These are phyloP conservation scores for Zaprionus camerounensis DNA, from an alignment of 1,140 invertebrate genomes.

Conservation along the genomic window DNA sequence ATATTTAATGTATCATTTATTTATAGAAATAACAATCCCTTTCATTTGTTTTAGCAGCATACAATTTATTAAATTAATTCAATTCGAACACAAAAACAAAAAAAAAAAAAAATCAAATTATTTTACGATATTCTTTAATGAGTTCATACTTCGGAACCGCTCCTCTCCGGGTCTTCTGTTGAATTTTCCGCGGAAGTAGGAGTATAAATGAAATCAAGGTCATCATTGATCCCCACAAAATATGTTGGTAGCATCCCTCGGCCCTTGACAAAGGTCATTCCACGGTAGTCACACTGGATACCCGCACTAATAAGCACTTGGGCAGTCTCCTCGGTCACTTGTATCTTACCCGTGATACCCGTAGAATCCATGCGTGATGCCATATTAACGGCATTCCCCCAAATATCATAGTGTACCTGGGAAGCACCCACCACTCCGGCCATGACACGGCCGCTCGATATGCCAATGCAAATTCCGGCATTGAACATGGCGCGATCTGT, in stretches of 20 bases:
- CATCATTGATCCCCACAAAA: slow-evolving; percentile 24
- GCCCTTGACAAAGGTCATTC: slow-evolving; percentile 43
- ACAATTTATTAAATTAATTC: background rate
- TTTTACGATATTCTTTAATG: background rate
- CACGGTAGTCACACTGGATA: slow-evolving; percentile 32
- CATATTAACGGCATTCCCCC: slow-evolving; percentile 97
- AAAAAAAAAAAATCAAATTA: background rate
- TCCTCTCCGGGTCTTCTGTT: background rate
- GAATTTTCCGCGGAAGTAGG: no score
- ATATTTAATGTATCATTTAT: background rate
- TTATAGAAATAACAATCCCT: background rate
- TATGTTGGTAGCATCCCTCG: slow-evolving; percentile 36
- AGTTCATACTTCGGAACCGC: background rate
- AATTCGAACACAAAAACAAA: background rate
- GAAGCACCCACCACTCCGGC: slow-evolving; percentile 95
- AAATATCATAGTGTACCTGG: slow-evolving; percentile 94
- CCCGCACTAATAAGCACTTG: slow-evolving; percentile 85
- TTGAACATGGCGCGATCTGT: background rate
- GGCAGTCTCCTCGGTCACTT: slow-evolving; percentile 91
- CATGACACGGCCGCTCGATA: slow-evolving; percentile 93
- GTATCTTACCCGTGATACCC: slow-evolving; percentile 90
- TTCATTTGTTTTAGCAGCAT: background rate
- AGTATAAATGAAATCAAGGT: slow-evolving; percentile 21
- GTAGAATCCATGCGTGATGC: slow-evolving; percentile 96
- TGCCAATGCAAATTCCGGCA: slow-evolving; percentile 85